phyloP scores from a whole-genome alignment of 2,113 vertebrate species.

The Myotis brandtii region DNA sequence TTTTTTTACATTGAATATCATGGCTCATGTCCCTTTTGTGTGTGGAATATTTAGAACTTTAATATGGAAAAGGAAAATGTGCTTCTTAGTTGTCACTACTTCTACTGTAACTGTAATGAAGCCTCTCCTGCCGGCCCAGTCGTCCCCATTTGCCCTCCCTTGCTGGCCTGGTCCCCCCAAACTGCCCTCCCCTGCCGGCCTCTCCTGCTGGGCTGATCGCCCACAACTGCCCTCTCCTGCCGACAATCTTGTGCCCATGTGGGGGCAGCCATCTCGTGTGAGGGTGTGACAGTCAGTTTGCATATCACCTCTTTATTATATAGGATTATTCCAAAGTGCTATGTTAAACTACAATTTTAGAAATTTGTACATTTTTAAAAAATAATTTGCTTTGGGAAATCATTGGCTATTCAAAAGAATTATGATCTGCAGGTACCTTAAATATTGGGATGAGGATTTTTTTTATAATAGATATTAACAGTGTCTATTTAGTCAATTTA shows the following conservation, averaged over 20 bases:
- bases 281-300: too few species aligned
- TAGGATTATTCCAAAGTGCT: not conserved
- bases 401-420: not conserved
- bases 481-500: not conserved
- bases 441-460: not conserved
- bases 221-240: too few species aligned
- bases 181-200: too few species aligned
- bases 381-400: conserved; percentile 4
- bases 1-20: not conserved
- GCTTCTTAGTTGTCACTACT: not conserved
- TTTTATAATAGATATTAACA: not conserved
- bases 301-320: too few species aligned
- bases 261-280: too few species aligned
- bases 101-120: not conserved
- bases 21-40: not conserved
- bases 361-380: not conserved
- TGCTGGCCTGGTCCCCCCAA: too few species aligned
- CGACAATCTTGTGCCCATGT: too few species aligned
- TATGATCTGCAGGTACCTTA: not conserved
- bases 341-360: not conserved
- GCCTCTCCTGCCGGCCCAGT: not conserved
- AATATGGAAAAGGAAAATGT: conserved; percentile 33
- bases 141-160: too few species aligned
- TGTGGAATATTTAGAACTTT: conserved; percentile 52
- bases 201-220: too few species aligned